These are phyloP conservation scores for Daubentonia madagascariensis DNA, from an alignment of 2,113 vertebrate genomes.

Conservation along the genomic window DNA sequence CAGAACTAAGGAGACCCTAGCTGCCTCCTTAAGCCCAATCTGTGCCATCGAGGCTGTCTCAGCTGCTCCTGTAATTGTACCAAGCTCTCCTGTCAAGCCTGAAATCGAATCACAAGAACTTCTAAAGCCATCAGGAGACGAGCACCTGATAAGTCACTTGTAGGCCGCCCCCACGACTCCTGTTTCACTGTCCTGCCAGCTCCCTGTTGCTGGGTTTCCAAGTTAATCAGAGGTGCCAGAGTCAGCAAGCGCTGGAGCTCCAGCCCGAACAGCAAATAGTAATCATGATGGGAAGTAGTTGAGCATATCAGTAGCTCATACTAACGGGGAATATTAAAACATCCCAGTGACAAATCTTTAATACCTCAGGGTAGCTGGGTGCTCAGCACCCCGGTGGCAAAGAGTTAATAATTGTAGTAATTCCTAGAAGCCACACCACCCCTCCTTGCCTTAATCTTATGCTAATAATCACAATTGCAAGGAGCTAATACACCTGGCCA, in stretches of 20 bases:
- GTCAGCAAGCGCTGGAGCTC: neutral
- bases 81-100: constrained; percentile 12
- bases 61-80: neutral
- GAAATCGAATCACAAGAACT: constrained; percentile 39
- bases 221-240: neutral
- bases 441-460: neutral
- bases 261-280: neutral
- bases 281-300: neutral
- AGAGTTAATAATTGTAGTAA: neutral
- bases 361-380: neutral
- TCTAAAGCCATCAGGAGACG: constrained; percentile 11
- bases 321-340: neutral
- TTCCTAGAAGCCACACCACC: neutral
- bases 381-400: neutral
- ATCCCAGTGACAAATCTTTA: neutral
- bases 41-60: fast-evolving
- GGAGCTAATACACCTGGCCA: neutral
- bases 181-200: neutral
- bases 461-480: fast-evolving
- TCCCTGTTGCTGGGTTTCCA: constrained; percentile 2
- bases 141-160: neutral
- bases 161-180: neutral
- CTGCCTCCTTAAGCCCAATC: neutral
- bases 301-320: neutral
- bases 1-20: fast-evolving